These are phyloP conservation scores for Euwallacea similis DNA, from an alignment of 1,140 invertebrate genomes.

Conservation along the genomic window DNA sequence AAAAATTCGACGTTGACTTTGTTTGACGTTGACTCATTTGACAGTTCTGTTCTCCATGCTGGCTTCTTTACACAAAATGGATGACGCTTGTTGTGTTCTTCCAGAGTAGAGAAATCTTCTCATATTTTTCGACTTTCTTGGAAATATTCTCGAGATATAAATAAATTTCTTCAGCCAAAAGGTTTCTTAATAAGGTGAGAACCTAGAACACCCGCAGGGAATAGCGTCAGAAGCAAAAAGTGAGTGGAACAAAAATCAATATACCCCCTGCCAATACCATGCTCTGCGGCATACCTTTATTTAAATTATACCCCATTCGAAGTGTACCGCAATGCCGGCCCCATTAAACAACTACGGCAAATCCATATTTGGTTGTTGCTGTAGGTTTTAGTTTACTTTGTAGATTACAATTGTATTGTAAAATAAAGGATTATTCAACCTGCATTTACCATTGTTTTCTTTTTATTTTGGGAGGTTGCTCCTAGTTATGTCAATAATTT, in stretches of 20 bases:
- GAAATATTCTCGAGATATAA: background rate
- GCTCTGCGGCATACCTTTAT: background rate
- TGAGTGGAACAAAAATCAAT: conserved; percentile 4
- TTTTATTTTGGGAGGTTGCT: background rate
- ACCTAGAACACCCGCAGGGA: background rate
- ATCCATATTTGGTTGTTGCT: background rate
- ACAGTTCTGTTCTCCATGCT: too few relatives aligned
- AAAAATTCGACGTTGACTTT: background rate
- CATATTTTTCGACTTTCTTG: background rate
- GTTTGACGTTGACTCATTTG: too few relatives aligned
- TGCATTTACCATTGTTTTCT: conserved; percentile 9
- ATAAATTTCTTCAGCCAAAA: background rate
- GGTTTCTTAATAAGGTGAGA: background rate
- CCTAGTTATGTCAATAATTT: background rate
- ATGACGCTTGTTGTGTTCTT: background rate
- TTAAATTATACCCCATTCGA: background rate
- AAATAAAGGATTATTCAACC: conserved; percentile 8
- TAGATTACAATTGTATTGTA: conserved; percentile 8
- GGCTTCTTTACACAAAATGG: background rate
- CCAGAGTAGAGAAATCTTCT: background rate
- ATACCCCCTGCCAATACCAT: background rate
- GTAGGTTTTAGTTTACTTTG: background rate
- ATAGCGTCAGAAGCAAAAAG: background rate
- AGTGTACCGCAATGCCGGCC: background rate
- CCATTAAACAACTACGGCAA: background rate